Evolutionary conservation across 2,888 invertebrate genomes (phyloP).

Genomic region (Apamea anceps): DNA sequence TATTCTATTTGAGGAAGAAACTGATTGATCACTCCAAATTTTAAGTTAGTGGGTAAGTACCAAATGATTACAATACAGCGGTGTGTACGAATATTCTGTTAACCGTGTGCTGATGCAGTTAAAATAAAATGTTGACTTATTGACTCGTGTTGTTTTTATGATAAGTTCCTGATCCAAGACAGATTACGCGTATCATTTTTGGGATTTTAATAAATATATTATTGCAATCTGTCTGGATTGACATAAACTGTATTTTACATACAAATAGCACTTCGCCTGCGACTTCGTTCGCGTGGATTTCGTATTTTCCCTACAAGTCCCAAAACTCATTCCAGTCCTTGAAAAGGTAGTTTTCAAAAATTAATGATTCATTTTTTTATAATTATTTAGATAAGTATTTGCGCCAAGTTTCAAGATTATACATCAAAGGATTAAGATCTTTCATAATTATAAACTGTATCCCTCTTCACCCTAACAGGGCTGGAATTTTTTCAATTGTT

Average conservation of each 20-base stretch:
- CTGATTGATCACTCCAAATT: slow-evolving; percentile 16
- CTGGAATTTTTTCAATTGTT: not conserved
- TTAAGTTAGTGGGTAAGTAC: slow-evolving; percentile 21
- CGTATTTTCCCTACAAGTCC: not conserved
- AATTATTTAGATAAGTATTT: not conserved
- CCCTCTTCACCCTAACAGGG: not conserved
- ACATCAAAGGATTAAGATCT: not conserved
- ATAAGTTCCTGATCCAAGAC: not conserved
- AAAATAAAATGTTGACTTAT: not conserved
- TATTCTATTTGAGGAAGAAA: no score
- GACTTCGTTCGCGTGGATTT: not conserved
- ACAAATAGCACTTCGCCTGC: not conserved
- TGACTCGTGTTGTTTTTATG: not conserved
- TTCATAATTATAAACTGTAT: not conserved
- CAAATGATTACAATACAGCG: not conserved
- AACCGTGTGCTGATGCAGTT: not conserved
- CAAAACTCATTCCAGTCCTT: not conserved
- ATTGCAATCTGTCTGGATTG: not conserved
- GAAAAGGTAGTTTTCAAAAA: not conserved
- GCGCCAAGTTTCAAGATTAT: not conserved
- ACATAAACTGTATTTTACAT: not conserved
- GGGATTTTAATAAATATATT: not conserved
- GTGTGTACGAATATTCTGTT: not conserved
- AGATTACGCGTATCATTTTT: not conserved
- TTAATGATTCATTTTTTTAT: not conserved